phyloP scores from a whole-genome alignment of 2,888 invertebrate species.

The Parelbella ahira region DNA sequence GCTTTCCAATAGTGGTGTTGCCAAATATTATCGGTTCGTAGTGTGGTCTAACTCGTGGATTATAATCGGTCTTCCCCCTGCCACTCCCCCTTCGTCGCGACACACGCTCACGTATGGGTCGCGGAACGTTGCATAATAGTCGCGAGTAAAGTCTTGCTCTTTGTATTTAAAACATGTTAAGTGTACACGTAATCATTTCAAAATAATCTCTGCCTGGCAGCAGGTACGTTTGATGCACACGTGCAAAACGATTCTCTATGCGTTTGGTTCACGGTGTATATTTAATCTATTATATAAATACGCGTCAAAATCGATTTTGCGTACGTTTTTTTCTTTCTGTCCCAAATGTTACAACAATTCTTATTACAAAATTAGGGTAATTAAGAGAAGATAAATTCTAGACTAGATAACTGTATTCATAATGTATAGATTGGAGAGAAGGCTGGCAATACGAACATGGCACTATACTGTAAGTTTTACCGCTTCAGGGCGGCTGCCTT shows the following conservation, averaged over 20 bases:
- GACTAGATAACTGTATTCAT: too few relatives aligned
- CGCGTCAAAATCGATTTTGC: too few relatives aligned
- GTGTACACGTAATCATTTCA: conserved; percentile 51
- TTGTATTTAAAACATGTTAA: conserved; percentile 64
- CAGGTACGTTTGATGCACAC: conserved; percentile 34
- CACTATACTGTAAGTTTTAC: conserved; percentile 43
- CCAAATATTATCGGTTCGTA: conserved; percentile 54
- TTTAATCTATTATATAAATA: conserved; percentile 3
- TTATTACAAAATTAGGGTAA: too few relatives aligned
- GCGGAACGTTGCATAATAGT: conserved; percentile 52
- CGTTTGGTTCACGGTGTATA: conserved; percentile 8
- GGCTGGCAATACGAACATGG: too few relatives aligned
- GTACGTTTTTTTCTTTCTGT: too few relatives aligned
- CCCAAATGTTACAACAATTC: too few relatives aligned
- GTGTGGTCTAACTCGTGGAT: too few relatives aligned
- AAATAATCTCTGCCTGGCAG: conserved; percentile 42
- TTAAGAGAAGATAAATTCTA: too few relatives aligned
- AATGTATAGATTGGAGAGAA: too few relatives aligned
- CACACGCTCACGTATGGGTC: conserved; percentile 44
- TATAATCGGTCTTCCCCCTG: too few relatives aligned
- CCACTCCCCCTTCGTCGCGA: conserved; percentile 31
- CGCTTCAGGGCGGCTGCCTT: conserved; percentile 44
- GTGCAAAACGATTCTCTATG: conserved; percentile 9
- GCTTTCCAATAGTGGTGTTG: conserved; percentile 64
- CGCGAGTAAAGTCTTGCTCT: conserved; percentile 53